Base-by-base conservation (phyloP, 2,888 invertebrate genomes). In the Xylocampa areola region DNA sequence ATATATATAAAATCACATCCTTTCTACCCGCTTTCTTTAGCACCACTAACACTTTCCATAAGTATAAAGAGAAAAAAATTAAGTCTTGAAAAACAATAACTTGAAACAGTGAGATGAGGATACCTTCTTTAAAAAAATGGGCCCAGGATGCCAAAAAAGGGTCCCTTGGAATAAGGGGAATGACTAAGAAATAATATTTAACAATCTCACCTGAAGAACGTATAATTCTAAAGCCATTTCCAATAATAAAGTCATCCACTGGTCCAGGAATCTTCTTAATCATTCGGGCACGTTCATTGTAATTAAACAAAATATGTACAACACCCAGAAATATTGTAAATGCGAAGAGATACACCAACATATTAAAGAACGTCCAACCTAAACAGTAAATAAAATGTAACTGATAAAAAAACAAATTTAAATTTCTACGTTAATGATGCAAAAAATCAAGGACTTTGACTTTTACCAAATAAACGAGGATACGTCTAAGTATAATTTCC, bases 191-290 rank as follows among this genome's bases (percentile, higher is more conserved):
- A 6, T 13, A 14, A 16, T 13, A 30, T 2, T 2, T 25, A 53
- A 36, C 48, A n/a, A n/a, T n/a, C 62, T 48, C 47, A 86, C 87
- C 82, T 73, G 85, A 76, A 4, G 77, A 52, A 0, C 66, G 35
- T 2, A 79, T 23, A 17, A 80, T 32, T 13, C 67, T 71, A 4
- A 76, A 39, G 8, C 63, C 77, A 62, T 86, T 85, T 45, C 82
- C 85, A 7, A 82, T 14, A 6, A 85, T 61, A 33, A 86, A 86
- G 7, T 64, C 47, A 39, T 74, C 62, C 7, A 62, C 55, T 0
- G 86, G 81, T n/a, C 87, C 87, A 0, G 88, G 88, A 8, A 88
- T 68, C 55, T 77, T 84, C 27, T 61, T 68, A 4, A 87, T 39
- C 41, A 80, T 30, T 33, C 77, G 64, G 16, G 86, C 85, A n/a